Evolutionary conservation across 2,797 vertebrate species (phyloP).

Genomic region (Crocidura indochinensis): DNA sequence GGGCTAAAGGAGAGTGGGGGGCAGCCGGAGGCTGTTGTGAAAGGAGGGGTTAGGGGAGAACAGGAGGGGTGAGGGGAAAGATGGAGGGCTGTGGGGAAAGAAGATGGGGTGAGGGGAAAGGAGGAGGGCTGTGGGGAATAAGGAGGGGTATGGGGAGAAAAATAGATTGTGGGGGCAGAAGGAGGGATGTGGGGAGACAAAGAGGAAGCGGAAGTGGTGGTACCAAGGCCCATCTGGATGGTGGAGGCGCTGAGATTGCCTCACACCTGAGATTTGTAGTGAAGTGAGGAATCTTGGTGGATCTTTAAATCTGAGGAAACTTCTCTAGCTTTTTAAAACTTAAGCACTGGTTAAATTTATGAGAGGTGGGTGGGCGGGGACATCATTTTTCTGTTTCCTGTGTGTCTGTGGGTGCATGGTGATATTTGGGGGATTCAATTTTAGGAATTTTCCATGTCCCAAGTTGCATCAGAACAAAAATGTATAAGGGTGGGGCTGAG

Average conservation of each 20-base stretch:
- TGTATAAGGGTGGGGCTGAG: background rate
- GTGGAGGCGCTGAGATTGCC: too few relatives aligned
- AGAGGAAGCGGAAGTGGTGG: background rate
- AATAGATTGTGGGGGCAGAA: too few relatives aligned
- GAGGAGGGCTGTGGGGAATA: too few relatives aligned
- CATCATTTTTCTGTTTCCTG: constrained; percentile 46
- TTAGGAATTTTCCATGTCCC: background rate
- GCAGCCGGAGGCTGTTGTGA: too few relatives aligned
- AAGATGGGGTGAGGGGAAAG: too few relatives aligned
- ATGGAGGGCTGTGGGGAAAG: background rate
- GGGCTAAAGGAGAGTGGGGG: background rate
- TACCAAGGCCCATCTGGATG: background rate
- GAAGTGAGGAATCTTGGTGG: constrained; percentile 37
- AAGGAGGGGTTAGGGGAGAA: background rate
- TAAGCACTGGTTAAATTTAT: background rate
- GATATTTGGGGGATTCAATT: background rate
- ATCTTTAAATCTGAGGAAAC: constrained; percentile 14
- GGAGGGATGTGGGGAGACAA: background rate
- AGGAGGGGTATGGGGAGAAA: background rate
- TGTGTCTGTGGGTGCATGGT: background rate
- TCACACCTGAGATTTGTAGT: background rate
- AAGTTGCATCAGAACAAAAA: constrained; percentile 4
- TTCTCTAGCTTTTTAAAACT: constrained; percentile 49
- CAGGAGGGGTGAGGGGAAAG: background rate
- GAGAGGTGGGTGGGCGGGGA: constrained; percentile 3